Base-by-base conservation (phyloP, 2,113 vertebrate species). In the Pholis gunnellus region DNA sequence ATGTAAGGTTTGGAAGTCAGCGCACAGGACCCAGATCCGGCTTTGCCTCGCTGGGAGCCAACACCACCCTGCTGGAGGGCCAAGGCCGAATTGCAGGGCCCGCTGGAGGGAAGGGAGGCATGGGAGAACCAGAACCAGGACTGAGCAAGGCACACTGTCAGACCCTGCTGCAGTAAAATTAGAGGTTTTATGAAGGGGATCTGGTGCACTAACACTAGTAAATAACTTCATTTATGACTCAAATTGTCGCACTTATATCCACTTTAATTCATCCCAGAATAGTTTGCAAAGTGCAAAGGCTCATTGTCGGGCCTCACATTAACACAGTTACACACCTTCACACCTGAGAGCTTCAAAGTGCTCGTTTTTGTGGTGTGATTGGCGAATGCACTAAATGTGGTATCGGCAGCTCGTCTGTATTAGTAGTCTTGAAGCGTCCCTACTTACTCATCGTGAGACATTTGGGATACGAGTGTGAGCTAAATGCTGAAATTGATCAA, bases 311-410 rank as follows among this genome's bases (percentile, higher is more conserved):
- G 18, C 31, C 27, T 72, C 46, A 27, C 69, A 59, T 71, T 61
- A 15, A 15, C 14, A 46, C 13, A 46, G 44, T 46, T 46, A 15
- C 14, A 46, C 14, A 46, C 56, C 46, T 27, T 80, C 70, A 79
- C 59, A 72, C 70, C 75, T 74, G 46, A 46, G 79, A 82, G 56
- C 38, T 52, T 31, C 63, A n/a, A n/a, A n/a, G n/a, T n/a, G n/a
- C n/a, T n/a, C n/a, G 34, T 36, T 52, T 76, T 68, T 70, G 57
- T 50, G 20, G 22, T 77, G 46, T 3, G n/a, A 63, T 72, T 46
- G 31, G 14, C 7, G 0, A 63, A 69, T 42, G 14, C 56, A 15
- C 42, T 20, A 8, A 7, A 57, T 38, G 34, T 48, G 13, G 42
- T 14, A 57, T 9, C 50, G 48, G 22, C 36, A 52, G 64, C 42